Conservation (phyloP, 2,888 invertebrate species). For the Yponomeuta evonymella region DNA sequence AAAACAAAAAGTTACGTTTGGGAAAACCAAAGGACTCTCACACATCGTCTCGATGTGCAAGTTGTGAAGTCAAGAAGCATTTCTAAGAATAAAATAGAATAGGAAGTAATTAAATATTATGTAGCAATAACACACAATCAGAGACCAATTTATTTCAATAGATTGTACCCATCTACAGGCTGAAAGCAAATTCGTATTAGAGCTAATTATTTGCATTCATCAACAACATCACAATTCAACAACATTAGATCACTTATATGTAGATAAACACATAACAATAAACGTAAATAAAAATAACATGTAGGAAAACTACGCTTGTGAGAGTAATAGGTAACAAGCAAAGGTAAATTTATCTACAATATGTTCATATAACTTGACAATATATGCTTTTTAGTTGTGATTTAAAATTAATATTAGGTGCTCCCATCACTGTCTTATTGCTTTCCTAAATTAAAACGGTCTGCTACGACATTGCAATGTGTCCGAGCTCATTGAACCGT, state of each 20-base stretch:
- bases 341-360: no score
- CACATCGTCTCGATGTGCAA: neutral
- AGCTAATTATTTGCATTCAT: neutral
- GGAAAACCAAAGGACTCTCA: neutral
- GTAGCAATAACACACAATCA: conserved; percentile 6
- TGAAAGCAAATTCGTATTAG: neutral
- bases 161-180: no score
- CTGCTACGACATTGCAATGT: neutral
- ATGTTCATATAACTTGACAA: no score
- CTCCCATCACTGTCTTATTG: neutral
- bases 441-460: neutral
- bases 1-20: neutral
- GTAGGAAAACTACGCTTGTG: no score
- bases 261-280: no score
- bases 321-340: no score
- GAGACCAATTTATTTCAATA: neutral
- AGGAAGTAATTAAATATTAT: neutral
- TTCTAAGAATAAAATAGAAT: neutral
- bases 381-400: no score
- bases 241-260: no score
- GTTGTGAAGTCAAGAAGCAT: neutral
- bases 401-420: neutral
- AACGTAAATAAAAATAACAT: no score
- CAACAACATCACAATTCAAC: neutral
- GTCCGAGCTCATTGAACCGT: neutral